A percentile compares a stretch with the other conserved stretches of the same genome.
phyloP scores from a whole-genome alignment of 53 echinoderm and acorn worm species.

The Antedon mediterranea region DNA sequence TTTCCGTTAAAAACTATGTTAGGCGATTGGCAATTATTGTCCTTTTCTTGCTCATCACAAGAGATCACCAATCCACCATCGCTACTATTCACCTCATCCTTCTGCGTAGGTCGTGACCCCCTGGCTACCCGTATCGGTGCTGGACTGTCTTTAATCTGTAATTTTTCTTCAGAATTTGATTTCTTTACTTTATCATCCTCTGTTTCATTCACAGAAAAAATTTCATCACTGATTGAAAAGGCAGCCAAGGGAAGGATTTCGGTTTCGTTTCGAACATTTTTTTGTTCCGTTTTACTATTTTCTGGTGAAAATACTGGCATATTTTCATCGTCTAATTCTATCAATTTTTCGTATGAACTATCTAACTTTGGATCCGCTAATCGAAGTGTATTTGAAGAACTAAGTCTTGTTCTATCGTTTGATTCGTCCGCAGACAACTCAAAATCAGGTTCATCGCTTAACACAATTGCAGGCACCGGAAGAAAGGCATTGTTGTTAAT shows the following conservation, averaged over 20 bases:
- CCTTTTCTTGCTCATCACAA: background rate
- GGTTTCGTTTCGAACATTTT: background rate
- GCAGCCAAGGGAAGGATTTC: background rate
- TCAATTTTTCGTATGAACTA: background rate
- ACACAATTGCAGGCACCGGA: background rate
- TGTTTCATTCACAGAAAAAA: background rate
- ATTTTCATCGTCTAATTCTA: background rate
- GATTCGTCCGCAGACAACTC: background rate
- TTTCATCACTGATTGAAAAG: background rate
- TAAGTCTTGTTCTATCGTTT: background rate
- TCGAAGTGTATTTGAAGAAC: background rate
- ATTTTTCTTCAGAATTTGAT: too few relatives aligned
- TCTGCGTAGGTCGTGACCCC: background rate
- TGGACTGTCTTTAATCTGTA: too few relatives aligned
- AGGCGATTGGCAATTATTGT: background rate
- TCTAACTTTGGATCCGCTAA: background rate
- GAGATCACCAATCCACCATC: background rate
- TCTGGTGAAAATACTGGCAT: background rate
- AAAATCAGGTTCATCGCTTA: background rate
- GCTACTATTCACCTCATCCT: background rate
- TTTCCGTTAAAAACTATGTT: background rate
- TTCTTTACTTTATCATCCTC: background rate
- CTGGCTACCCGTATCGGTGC: background rate
- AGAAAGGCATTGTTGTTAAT: background rate
- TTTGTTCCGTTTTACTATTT: background rate